Evolutionary conservation across 1,140 invertebrate genomes (phyloP), one percentile per base, ranked within the genome.

Genomic region (Drosophila tristis): DNA sequence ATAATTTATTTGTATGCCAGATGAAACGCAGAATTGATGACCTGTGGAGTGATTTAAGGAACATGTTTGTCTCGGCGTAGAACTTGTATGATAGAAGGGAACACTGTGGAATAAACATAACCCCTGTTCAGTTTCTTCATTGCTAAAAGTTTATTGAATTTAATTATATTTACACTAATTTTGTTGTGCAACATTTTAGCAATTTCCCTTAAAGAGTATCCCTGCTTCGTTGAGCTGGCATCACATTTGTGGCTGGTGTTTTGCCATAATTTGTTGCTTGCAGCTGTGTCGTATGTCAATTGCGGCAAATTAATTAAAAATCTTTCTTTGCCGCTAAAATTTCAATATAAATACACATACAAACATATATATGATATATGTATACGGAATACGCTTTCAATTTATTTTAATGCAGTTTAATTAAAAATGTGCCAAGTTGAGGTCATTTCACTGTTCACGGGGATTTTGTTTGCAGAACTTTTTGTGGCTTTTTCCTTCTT

Each of bases 331-430:
- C 62, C 7, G 48, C 61, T 48, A 79, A 68, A 59, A 55, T 56
- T 54, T 54, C 53, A 62, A 78, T 66, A 73, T 78, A 47, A 67
- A 62, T 48, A 43, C 6, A 35, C 57, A 58, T 23, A 49, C 29
- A 53, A 45, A n/a, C 44, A 31, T 11, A 44, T 26, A 47, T 47
- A 55, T 65, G 53, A 39, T 20, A 74, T 55, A 39, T 20, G 74
- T 59, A 23, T 74, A 60, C 53, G 43, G 56, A 53, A 74, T 48
- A 55, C 43, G 48, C 55, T 59, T 13, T 49, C 62, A 54, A 62
- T 79, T 57, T 72, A 80, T 75, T 82, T 79, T 80, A 79, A 79
- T 82, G 60, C 59, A 84, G 67, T 82, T 82, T 84, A 82, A 82
- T 84, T 81, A 84, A 82, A 82, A 82, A 75, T 74, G 66, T 72